Percentiles rank a stretch among this genome's conserved stretches.
These are phyloP conservation scores for Ficedula albicollis DNA, from an alignment of 2,797 vertebrate species.

Conservation along the genomic window DNA sequence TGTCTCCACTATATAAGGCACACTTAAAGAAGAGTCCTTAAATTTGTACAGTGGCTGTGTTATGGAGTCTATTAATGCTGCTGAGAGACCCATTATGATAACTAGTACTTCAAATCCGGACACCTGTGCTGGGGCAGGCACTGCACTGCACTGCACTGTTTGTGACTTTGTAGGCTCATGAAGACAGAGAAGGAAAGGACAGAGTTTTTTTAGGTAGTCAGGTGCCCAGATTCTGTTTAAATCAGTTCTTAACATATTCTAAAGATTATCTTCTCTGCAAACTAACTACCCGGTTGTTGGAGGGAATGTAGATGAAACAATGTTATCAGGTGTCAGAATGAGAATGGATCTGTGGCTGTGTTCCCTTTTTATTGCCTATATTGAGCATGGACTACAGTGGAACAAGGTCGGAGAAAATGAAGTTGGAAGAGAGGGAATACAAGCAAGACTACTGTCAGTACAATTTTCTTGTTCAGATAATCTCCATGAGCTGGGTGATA, in stretches of 20 bases:
- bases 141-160: neutral
- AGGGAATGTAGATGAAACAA: neutral
- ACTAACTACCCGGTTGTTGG: neutral
- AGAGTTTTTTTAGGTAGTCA: neutral
- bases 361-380: neutral
- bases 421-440: neutral
- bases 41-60: neutral
- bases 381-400: neutral
- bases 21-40: neutral
- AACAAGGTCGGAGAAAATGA: neutral
- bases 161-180: neutral
- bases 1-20: neutral
- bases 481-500: neutral
- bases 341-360: neutral
- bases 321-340: neutral
- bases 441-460: neutral
- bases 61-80: neutral
- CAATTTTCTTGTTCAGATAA: neutral
- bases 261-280: neutral
- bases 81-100: neutral
- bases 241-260: neutral
- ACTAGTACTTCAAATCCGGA: neutral
- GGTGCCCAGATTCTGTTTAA: neutral
- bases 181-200: neutral
- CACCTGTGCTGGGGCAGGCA: neutral